These are phyloP conservation scores for Micromussa lordhowensis DNA, from an alignment of 92 coral and sea anemone species.

Conservation along the genomic window DNA sequence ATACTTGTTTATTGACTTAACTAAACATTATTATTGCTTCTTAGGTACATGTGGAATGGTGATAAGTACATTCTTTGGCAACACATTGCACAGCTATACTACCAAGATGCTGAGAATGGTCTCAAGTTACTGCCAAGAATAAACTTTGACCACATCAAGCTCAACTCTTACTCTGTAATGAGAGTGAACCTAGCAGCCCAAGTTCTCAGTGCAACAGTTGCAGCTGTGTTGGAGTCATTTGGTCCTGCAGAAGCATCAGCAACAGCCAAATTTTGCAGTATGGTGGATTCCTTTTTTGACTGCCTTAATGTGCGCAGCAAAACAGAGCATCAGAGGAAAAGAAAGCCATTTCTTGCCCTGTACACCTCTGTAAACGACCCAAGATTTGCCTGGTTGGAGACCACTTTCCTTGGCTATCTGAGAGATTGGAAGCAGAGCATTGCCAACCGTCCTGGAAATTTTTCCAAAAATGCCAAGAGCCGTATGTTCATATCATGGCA, in stretches of 20 bases:
- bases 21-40: background rate
- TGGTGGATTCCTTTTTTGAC: slow-evolving; percentile 63
- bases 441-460: too few species aligned
- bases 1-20: too few species aligned
- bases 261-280: slow-evolving; percentile 68
- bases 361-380: slow-evolving; percentile 52
- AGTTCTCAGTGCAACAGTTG: slow-evolving; percentile 66
- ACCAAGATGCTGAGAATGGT: slow-evolving; percentile 70
- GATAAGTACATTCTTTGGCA: slow-evolving; percentile 53
- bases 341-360: slow-evolving; percentile 13
- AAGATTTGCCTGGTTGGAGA: slow-evolving; percentile 50
- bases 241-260: slow-evolving; percentile 60
- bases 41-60: slow-evolving; percentile 70
- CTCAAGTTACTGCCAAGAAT: slow-evolving; percentile 61
- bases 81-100: slow-evolving; percentile 55
- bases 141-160: slow-evolving; percentile 64
- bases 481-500: too few species aligned
- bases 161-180: slow-evolving; percentile 56
- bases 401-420: slow-evolving; percentile 59
- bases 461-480: too few species aligned
- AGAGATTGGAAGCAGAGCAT: too few species aligned
- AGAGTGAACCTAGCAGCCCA: slow-evolving; percentile 71
- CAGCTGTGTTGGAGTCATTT: slow-evolving; percentile 51
- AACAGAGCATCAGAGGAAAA: slow-evolving; percentile 37
- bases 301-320: slow-evolving; percentile 67